These are phyloP conservation scores for Epicampocera succincta DNA, from an alignment of 2,888 invertebrate species.

Conservation along the genomic window DNA sequence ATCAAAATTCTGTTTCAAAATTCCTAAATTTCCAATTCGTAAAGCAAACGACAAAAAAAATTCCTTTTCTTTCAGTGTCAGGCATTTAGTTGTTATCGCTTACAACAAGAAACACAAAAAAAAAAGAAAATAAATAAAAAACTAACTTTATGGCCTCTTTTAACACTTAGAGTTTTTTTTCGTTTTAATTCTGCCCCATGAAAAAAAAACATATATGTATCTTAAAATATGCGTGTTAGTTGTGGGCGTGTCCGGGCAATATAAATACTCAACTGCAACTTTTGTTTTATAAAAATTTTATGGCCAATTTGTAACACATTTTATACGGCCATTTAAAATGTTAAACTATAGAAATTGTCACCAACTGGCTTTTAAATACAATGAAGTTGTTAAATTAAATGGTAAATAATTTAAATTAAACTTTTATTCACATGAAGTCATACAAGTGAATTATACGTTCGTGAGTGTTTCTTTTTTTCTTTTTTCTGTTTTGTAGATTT, in stretches of 20 bases:
- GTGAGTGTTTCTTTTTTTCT: neutral
- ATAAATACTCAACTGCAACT: slow-evolving; percentile 19
- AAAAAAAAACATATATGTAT: neutral
- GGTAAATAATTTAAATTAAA: slow-evolving; percentile 6
- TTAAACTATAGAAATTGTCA: slow-evolving; percentile 35
- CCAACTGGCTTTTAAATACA: slow-evolving; percentile 3
- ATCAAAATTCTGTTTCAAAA: too few relatives aligned
- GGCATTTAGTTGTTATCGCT: too few relatives aligned
- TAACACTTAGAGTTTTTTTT: neutral
- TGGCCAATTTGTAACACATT: slow-evolving; percentile 60
- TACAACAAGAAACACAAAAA: too few relatives aligned
- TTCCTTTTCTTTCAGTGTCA: too few relatives aligned
- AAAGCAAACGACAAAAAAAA: too few relatives aligned
- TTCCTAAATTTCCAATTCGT: too few relatives aligned
- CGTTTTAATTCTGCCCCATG: too few relatives aligned
- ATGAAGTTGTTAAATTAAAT: slow-evolving; percentile 44
- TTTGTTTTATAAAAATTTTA: slow-evolving; percentile 53
- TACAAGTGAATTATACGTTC: slow-evolving; percentile 46
- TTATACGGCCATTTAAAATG: slow-evolving; percentile 43
- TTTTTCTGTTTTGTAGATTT: slow-evolving; percentile 42
- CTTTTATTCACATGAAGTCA: slow-evolving; percentile 11
- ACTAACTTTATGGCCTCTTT: neutral
- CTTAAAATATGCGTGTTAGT: slow-evolving; percentile 36
- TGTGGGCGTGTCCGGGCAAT: slow-evolving; percentile 54
- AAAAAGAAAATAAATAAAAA: too few relatives aligned